Conservation (phyloP, 1,140 invertebrate species). For the Cydia pomonella region DNA sequence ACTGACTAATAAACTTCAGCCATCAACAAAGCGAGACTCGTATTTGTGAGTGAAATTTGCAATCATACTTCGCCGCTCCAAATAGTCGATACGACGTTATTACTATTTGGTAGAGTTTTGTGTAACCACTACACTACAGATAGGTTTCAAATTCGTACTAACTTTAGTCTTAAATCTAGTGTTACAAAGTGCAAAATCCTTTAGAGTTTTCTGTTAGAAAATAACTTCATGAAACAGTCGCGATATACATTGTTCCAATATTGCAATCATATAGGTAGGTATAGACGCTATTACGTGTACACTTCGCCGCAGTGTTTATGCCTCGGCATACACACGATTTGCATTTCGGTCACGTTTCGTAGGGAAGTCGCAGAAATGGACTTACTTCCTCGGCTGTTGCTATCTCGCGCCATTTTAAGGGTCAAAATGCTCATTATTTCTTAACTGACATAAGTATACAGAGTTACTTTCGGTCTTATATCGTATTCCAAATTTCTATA, state of each 20-base stretch:
- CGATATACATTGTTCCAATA: slow-evolving; percentile 11
- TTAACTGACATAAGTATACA: slow-evolving; percentile 7
- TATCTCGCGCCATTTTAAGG: slow-evolving; percentile 40
- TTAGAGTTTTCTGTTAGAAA: neutral
- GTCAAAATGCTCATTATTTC: slow-evolving; percentile 26
- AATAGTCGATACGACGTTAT: slow-evolving; percentile 55
- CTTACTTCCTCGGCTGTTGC: slow-evolving; percentile 43
- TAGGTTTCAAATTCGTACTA: slow-evolving; percentile 1
- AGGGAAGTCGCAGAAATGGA: slow-evolving; percentile 56
- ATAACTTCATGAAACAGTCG: slow-evolving; percentile 15
- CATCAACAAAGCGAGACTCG: slow-evolving; percentile 53
- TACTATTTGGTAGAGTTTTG: slow-evolving; percentile 47
- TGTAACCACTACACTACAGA: neutral
- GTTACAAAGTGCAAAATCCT: neutral
- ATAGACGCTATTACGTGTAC: neutral
- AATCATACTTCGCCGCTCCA: slow-evolving; percentile 53
- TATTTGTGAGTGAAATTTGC: slow-evolving; percentile 62
- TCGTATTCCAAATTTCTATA: no score
- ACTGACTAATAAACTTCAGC: slow-evolving; percentile 50
- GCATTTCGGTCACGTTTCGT: slow-evolving; percentile 57
- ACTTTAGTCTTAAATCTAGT: neutral
- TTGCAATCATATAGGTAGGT: neutral
- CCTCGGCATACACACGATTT: slow-evolving; percentile 39
- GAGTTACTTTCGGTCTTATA: neutral
- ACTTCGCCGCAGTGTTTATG: slow-evolving; percentile 20